phyloP scores from a whole-genome alignment of 2,113 vertebrate species.

The Caloenas nicobarica region DNA sequence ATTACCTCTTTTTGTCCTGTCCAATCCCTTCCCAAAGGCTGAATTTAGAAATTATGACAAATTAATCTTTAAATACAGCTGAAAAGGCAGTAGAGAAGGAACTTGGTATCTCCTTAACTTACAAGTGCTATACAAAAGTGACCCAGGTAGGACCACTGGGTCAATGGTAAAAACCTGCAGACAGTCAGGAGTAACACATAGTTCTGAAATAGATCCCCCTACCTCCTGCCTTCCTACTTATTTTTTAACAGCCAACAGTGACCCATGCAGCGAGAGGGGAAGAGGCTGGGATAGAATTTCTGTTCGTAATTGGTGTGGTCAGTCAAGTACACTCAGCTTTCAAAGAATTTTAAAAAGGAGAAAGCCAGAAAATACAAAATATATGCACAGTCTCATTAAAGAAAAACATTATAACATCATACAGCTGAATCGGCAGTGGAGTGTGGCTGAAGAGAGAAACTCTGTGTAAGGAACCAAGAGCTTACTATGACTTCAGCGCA shows the following conservation, averaged over 20 bases:
- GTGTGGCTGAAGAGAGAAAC: neutral
- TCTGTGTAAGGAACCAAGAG: neutral
- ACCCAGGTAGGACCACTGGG: neutral
- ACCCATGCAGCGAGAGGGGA: neutral
- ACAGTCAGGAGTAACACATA: neutral
- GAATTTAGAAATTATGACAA: neutral
- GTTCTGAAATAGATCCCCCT: neutral
- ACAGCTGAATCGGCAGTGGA: neutral
- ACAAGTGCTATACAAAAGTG: neutral
- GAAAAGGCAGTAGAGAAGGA: neutral
- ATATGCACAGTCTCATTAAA: neutral
- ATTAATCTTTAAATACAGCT: neutral
- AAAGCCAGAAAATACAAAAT: neutral
- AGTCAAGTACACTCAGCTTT: neutral
- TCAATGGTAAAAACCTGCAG: neutral
- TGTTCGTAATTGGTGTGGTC: neutral
- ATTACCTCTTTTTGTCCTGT: neutral
- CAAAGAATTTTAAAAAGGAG: neutral
- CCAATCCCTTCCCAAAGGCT: neutral
- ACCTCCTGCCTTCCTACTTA: neutral
- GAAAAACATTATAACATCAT: neutral
- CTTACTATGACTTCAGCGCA: neutral
- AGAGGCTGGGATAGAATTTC: neutral
- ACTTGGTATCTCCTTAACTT: neutral
- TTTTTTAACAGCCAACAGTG: neutral